Conservation (phyloP, 2,888 invertebrate genomes). For the Hofmannophila pseudospretella region DNA sequence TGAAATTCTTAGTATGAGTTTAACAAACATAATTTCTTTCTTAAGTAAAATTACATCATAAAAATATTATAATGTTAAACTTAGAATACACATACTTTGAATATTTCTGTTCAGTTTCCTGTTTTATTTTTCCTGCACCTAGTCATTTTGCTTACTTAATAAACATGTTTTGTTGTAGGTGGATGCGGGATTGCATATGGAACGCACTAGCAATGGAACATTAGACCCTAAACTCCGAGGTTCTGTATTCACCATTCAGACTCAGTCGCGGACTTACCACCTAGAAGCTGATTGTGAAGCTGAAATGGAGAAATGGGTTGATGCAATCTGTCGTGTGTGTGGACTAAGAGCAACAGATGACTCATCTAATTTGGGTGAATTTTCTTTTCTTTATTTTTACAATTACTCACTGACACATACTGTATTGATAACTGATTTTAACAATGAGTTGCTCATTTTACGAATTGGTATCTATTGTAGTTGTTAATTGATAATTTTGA, state of each 20-base stretch:
- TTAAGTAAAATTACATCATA: too few species aligned
- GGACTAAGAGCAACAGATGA: constrained; percentile 86
- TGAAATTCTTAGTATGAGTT: too few species aligned
- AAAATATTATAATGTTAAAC: too few species aligned
- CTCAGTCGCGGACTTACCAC: constrained; percentile 93
- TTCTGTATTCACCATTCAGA: constrained; percentile 91
- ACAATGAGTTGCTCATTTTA: too few species aligned
- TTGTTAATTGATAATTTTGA: too few species aligned
- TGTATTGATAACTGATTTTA: too few species aligned
- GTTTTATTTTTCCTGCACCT: constrained; percentile 1
- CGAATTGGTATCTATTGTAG: too few species aligned
- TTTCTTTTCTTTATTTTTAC: too few species aligned
- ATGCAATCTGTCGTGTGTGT: constrained; percentile 94
- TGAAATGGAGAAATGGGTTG: constrained; percentile 97
- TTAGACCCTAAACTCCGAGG: constrained; percentile 77
- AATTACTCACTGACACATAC: too few species aligned
- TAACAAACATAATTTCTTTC: too few species aligned
- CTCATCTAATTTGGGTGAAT: constrained; percentile 48
- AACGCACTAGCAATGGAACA: constrained; percentile 87
- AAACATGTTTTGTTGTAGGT: constrained; percentile 68
- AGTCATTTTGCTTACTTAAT: neutral
- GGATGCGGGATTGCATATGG: constrained; percentile 91
- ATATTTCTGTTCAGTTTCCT: constrained; percentile 1
- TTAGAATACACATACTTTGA: too few species aligned
- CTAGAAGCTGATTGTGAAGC: constrained; percentile 93